These are phyloP conservation scores for Homarus gammarus DNA, from an alignment of 2,888 invertebrate species.

Conservation along the genomic window DNA sequence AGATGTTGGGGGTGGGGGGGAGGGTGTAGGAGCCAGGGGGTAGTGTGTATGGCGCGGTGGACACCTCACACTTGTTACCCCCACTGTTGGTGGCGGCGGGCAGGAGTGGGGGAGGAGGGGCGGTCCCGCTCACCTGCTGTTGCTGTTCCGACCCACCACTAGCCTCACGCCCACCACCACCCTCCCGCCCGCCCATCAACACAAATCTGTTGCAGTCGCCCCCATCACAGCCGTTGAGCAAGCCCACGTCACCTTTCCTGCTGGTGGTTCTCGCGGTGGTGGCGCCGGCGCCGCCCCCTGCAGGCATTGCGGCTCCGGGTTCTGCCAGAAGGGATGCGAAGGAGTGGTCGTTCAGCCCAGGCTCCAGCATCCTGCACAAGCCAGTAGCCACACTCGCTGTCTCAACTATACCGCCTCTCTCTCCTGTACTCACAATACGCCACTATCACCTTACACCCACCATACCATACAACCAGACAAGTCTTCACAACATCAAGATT, in stretches of 20 bases:
- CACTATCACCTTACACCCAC: neutral
- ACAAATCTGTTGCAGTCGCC: slow-evolving; percentile 22
- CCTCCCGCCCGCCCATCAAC: slow-evolving; percentile 21
- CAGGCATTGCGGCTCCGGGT: slow-evolving; percentile 28
- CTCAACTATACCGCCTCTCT: neutral
- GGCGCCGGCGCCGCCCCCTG: slow-evolving; percentile 28
- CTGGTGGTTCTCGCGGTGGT: slow-evolving; percentile 17
- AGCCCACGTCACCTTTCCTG: slow-evolving; percentile 30
- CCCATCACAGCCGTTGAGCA: slow-evolving; percentile 30
- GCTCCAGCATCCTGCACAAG: slow-evolving; percentile 55
- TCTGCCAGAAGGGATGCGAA: slow-evolving; percentile 60
- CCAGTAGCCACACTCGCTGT: neutral
- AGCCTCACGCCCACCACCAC: slow-evolving; percentile 30
- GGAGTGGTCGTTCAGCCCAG: slow-evolving; percentile 53
- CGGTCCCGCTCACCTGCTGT: slow-evolving; percentile 45
- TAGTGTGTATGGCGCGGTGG: slow-evolving; percentile 47
- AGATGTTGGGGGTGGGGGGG: slow-evolving; percentile 53
- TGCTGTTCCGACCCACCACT: neutral
- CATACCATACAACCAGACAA: neutral
- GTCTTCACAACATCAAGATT: neutral
- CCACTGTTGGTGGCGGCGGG: slow-evolving; percentile 14
- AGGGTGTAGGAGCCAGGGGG: slow-evolving; percentile 42
- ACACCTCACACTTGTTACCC: slow-evolving; percentile 44
- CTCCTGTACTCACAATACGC: neutral
- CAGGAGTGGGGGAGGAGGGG: slow-evolving; percentile 28